Evolutionary conservation across 1,140 invertebrate species (phyloP).

Genomic region (Pachyrhynchus sulphureomaculatus): DNA sequence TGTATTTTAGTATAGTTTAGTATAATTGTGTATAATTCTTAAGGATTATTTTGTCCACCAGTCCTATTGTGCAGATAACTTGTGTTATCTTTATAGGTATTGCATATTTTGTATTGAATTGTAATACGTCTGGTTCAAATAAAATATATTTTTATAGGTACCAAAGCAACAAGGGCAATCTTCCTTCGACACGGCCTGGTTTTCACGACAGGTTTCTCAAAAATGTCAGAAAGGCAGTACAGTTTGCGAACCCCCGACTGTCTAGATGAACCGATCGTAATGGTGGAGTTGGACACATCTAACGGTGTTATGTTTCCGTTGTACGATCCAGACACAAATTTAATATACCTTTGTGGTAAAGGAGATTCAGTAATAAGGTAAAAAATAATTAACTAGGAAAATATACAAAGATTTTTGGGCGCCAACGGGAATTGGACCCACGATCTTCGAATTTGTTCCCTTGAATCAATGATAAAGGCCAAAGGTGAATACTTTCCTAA

Average conservation of each 20-base stretch:
- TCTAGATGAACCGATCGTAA: slow-evolving; percentile 86
- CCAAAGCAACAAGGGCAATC: slow-evolving; percentile 93
- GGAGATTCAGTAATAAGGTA: slow-evolving; percentile 78
- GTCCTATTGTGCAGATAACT: no score
- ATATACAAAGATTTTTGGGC: no score
- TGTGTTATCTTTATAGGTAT: no score
- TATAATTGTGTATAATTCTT: no score
- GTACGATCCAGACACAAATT: slow-evolving; percentile 96
- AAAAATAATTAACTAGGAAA: no score
- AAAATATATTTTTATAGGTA: slow-evolving; percentile 48
- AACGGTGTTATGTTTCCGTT: slow-evolving; percentile 98
- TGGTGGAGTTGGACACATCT: slow-evolving; percentile 94
- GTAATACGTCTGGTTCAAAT: not conserved
- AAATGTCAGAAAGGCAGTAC: slow-evolving; percentile 94
- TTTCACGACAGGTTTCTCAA: slow-evolving; percentile 96
- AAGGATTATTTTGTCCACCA: no score
- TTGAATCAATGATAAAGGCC: no score
- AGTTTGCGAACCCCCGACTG: slow-evolving; percentile 88
- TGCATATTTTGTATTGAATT: no score
- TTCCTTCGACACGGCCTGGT: slow-evolving; percentile 87
- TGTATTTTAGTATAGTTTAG: no score
- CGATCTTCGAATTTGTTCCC: no score
- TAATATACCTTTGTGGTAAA: slow-evolving; percentile 96
- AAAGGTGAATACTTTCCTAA: no score
- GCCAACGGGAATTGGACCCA: no score